These are phyloP conservation scores for Chromoteleia sp. DNA, from an alignment of 2,888 invertebrate species.

Conservation along the genomic window DNA sequence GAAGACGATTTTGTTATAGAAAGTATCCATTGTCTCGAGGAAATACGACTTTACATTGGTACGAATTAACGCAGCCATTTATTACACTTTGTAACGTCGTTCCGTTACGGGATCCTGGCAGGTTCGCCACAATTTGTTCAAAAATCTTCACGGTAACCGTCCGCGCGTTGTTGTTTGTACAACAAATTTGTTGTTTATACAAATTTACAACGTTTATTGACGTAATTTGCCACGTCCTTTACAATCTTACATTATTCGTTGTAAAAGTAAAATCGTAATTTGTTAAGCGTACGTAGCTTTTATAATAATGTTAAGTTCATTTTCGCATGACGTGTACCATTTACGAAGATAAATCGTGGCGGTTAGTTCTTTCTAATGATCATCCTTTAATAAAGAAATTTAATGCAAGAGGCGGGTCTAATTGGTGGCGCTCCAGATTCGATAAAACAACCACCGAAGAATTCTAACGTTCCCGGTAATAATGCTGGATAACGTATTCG, in stretches of 20 bases:
- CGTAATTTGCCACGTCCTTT: too few species aligned
- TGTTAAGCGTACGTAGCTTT: not conserved
- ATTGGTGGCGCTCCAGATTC: slow-evolving; percentile 57
- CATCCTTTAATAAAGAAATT: slow-evolving; percentile 34
- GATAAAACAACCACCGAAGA: slow-evolving; percentile 50
- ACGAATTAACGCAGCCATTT: too few species aligned
- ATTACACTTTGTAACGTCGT: too few species aligned
- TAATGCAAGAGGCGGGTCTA: slow-evolving; percentile 44
- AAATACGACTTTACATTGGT: too few species aligned
- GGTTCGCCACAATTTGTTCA: too few species aligned
- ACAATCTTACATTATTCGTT: too few species aligned
- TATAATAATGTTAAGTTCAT: slow-evolving; percentile 3
- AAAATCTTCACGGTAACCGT: too few species aligned
- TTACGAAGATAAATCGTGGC: slow-evolving; percentile 17
- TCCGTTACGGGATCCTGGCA: too few species aligned
- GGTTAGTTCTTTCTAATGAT: slow-evolving; percentile 37
- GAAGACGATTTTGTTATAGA: not conserved
- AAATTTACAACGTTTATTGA: too few species aligned
- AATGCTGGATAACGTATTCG: slow-evolving; percentile 16
- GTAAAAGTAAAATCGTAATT: not conserved
- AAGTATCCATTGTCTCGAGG: slow-evolving; percentile 9
- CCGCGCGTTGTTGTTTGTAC: too few species aligned
- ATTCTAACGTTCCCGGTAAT: slow-evolving; percentile 23
- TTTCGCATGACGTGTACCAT: slow-evolving; percentile 9
- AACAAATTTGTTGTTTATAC: too few species aligned